Percentiles rank a stretch among this genome's conserved stretches.
Evolutionary conservation across 1,140 invertebrate species (phyloP).

Genomic region (Solenopsis fugax): DNA sequence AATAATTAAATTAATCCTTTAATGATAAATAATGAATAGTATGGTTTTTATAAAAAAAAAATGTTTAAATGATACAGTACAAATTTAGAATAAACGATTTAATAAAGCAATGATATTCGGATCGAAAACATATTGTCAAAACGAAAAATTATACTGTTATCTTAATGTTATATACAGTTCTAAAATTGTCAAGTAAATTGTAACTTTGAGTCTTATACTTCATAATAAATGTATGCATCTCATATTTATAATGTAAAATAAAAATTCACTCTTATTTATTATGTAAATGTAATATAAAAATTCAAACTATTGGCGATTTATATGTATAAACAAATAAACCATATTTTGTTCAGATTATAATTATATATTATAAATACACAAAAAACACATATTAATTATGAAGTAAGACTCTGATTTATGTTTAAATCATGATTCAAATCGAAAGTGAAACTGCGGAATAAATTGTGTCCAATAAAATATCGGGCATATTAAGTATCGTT

Average conservation of each 20-base stretch:
- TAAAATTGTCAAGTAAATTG: conserved; percentile 13
- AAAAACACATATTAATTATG: conserved; percentile 16
- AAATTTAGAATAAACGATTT: conserved; percentile 13
- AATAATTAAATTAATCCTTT: background rate
- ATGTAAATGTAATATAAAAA: background rate
- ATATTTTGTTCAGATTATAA: background rate
- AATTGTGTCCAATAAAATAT: conserved; percentile 26
- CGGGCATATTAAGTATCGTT: background rate
- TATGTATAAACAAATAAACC: background rate
- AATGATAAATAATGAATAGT: conserved; percentile 42
- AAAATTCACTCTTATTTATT: background rate
- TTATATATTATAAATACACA: conserved; percentile 22
- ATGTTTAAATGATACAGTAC: background rate
- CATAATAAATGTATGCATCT: conserved; percentile 6
- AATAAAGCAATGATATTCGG: background rate
- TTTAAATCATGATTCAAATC: background rate
- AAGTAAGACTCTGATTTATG: conserved; percentile 15
- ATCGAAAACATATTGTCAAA: background rate
- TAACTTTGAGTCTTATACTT: conserved; percentile 10
- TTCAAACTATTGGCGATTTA: background rate
- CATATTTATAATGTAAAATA: background rate
- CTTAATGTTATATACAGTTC: conserved; percentile 22
- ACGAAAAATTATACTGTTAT: background rate
- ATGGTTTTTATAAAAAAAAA: conserved; percentile 14
- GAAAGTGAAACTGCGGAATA: background rate